Base-by-base conservation (phyloP, 2,888 invertebrate genomes). In the Byasa hedistus region DNA sequence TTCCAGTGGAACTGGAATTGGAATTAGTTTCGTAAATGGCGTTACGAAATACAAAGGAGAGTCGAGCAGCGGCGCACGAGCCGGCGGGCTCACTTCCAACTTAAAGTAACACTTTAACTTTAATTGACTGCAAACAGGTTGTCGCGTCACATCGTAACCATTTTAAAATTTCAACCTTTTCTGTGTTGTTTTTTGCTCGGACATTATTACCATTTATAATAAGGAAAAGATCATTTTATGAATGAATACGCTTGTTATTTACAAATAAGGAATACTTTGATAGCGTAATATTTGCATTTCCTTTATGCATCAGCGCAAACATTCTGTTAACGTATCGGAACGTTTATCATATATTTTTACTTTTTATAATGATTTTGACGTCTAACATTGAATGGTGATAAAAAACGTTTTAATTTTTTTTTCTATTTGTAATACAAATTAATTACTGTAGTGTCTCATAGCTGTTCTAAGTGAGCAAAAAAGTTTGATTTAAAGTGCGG, bases 101-200 rank as follows among this genome's bases (percentile, higher is more conserved):
- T 39, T 39, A 39, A 39, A 66, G 68, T 69, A 68, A 69, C 64
- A 69, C 65, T 65, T 65, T 44, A 70, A 61, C 64, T 69, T 69
- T 69, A 73, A 70, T 71, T 70, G 66, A 69, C 65, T 63, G 70
- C 68, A 69, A 69, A 68, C 69, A 68, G 64, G 59, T 57, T 58
- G 69, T 65, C 61, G 62, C 65, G 65, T 68, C 66, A 63, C 59
- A 65, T 51, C 27, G 21, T 27, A 48, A 63, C 60, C 64, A 60
- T 60, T 60, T 69, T 57, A 61, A 65, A 57, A 61, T 63, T 51
- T 44, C 17, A 36, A 61, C 63, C 56, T 52, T 64, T 51, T 39
- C 63, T 32, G 55, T 59, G 56, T 63, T 59, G n/a, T 39, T 27
- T 51, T 64, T 64, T 61, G 39, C 63, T 54, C 54, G 15, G 39